phyloP scores from a whole-genome alignment of 1,140 invertebrate species.

The Galendromus occidentalis region DNA sequence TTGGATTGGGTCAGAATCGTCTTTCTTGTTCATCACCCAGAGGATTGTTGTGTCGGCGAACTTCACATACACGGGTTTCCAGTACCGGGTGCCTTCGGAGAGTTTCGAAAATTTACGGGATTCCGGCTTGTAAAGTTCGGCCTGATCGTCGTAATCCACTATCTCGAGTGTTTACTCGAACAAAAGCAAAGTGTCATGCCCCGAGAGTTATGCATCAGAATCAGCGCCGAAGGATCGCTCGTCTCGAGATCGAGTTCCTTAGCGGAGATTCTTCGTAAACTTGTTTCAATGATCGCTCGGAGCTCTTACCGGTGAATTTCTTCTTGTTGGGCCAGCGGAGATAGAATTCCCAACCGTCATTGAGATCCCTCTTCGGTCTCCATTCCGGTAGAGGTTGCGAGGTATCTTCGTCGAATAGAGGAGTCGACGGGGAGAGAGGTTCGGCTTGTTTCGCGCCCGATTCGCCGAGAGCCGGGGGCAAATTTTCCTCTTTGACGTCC shows the following conservation, averaged over 20 bases:
- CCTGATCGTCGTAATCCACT: too few relatives aligned
- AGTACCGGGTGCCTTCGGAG: constrained; percentile 53
- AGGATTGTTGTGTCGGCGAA: constrained; percentile 61
- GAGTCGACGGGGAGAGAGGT: constrained; percentile 27
- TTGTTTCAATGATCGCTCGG: constrained; percentile 19
- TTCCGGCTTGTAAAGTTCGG: too few relatives aligned
- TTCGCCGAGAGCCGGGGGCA: constrained; percentile 15
- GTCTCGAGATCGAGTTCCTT: too few relatives aligned
- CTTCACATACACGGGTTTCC: constrained; percentile 88
- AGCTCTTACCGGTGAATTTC: constrained; percentile 76
- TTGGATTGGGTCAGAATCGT: constrained; percentile 76
- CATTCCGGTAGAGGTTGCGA: constrained; percentile 81
- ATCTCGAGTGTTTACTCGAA: too few relatives aligned
- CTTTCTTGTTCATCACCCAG: constrained; percentile 58
- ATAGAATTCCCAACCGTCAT: constrained; percentile 88
- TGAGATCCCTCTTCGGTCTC: constrained; percentile 46
- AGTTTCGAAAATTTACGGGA: too few relatives aligned
- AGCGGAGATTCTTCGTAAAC: too few relatives aligned
- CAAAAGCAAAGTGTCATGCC: too few relatives aligned
- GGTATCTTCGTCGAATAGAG: constrained; percentile 81
- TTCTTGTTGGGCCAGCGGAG: constrained; percentile 90
- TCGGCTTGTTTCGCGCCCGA: constrained; percentile 16
- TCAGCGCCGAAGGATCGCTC: too few relatives aligned
- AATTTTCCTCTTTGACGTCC: background rate
- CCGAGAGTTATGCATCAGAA: too few relatives aligned